A percentile compares a stretch with the other conserved stretches of the same genome.
Conservation (phyloP, 2,797 vertebrate genomes). For the Mus caroli region DNA sequence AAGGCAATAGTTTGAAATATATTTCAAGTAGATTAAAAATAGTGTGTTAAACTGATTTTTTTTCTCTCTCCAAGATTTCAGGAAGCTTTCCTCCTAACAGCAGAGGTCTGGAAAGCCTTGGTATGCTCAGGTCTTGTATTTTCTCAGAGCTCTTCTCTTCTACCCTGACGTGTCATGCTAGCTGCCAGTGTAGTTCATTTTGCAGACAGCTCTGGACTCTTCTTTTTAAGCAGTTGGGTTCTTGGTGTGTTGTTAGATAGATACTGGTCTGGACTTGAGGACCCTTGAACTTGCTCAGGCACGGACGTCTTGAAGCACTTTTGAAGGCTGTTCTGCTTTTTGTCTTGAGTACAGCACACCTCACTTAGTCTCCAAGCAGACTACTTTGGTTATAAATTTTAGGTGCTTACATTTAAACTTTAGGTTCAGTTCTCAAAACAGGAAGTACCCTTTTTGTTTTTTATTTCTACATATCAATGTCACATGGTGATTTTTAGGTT, state of each 20-base stretch:
- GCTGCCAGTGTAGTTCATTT: constrained; percentile 72
- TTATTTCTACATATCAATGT: constrained; percentile 48
- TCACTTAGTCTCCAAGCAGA: constrained; percentile 46
- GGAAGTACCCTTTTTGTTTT: constrained; percentile 44
- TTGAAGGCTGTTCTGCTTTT: constrained; percentile 59
- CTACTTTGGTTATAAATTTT: constrained; percentile 58
- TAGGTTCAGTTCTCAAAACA: constrained; percentile 58
- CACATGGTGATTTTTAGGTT: constrained; percentile 50
- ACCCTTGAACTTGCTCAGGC: constrained; percentile 20
- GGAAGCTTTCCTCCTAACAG: constrained; percentile 39
- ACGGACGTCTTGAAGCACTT: constrained; percentile 34
- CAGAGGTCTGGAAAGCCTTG: constrained; percentile 54
- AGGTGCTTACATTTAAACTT: constrained; percentile 62
- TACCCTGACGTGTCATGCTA: constrained; percentile 19
- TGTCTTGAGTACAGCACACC: constrained; percentile 54
- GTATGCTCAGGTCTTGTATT: constrained; percentile 55
- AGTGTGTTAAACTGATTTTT: constrained; percentile 55
- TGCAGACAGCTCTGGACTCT: constrained; percentile 62
- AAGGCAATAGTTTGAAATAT: constrained; percentile 69
- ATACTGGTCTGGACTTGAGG: constrained; percentile 55
- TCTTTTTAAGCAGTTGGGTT: constrained; percentile 31
- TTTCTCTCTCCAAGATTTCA: not conserved
- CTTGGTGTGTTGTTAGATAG: constrained; percentile 48
- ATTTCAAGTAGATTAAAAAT: constrained; percentile 67
- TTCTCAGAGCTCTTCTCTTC: constrained; percentile 55